A percentile compares a stretch with the other conserved stretches of the same genome.
Evolutionary conservation across 1,140 invertebrate genomes (phyloP).

Genomic region (Megalopta genalis): DNA sequence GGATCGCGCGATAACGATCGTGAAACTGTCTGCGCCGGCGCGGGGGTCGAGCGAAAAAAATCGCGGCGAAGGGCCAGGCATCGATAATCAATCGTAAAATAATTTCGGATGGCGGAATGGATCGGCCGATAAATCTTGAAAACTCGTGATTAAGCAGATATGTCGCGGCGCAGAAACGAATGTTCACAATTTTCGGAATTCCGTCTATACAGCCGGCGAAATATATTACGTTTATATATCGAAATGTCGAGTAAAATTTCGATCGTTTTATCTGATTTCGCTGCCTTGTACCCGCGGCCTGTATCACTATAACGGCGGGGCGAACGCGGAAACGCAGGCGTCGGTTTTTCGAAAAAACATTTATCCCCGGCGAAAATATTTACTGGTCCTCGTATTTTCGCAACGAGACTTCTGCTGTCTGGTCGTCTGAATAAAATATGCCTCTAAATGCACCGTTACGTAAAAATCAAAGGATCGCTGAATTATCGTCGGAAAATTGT

Average conservation of each 20-base stretch:
- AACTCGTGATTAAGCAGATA: slow-evolving; percentile 60
- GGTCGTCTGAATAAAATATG: too few relatives aligned
- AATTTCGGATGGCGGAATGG: slow-evolving; percentile 57
- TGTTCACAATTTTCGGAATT: slow-evolving; percentile 54
- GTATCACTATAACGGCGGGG: too few relatives aligned
- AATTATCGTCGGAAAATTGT: too few relatives aligned
- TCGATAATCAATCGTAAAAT: slow-evolving; percentile 62
- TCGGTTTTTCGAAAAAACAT: too few relatives aligned
- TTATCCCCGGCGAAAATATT: too few relatives aligned
- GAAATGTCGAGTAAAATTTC: slow-evolving; percentile 31
- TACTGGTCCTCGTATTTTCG: too few relatives aligned
- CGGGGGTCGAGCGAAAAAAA: slow-evolving; percentile 5
- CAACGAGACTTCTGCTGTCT: too few relatives aligned
- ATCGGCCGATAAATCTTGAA: slow-evolving; percentile 56
- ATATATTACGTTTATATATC: slow-evolving; percentile 46
- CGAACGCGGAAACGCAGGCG: too few relatives aligned
- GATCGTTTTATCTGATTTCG: slow-evolving; percentile 5
- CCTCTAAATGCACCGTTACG: too few relatives aligned
- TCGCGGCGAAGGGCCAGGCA: slow-evolving; percentile 3
- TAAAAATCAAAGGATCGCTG: too few relatives aligned
- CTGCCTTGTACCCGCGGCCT: too few relatives aligned
- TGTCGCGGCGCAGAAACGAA: slow-evolving; percentile 51
- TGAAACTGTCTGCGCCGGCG: slow-evolving; percentile 55
- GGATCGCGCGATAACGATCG: slow-evolving; percentile 13
- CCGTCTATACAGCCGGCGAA: slow-evolving; percentile 10